A percentile compares a stretch with the other conserved stretches of the same genome.
Evolutionary conservation across 2,113 vertebrate species (phyloP).

Genomic region (Delphinus delphis): DNA sequence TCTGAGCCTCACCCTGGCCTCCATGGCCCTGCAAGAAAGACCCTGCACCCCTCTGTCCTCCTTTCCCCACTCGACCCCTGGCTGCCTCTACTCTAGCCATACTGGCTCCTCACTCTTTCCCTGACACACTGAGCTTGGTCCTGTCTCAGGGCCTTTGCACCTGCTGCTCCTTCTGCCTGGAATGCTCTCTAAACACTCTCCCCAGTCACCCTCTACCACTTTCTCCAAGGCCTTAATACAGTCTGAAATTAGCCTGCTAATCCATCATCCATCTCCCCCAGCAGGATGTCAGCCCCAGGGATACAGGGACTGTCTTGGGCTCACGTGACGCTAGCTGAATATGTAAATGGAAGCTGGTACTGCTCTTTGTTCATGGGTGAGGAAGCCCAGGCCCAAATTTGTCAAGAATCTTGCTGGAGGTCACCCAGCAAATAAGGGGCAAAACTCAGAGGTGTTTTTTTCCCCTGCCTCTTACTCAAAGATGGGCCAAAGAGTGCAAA

Average conservation of each 20-base stretch:
- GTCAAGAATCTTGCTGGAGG: neutral
- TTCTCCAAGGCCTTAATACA: neutral
- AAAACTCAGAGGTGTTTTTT: neutral
- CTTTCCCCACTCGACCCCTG: neutral
- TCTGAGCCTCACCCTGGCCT: neutral
- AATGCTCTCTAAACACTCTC: neutral
- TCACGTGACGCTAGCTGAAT: accelerated
- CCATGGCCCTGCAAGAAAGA: neutral
- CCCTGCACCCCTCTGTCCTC: neutral
- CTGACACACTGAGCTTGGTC: neutral
- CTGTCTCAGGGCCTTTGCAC: slow-evolving; percentile 27
- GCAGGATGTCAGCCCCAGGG: neutral
- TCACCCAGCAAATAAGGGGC: neutral
- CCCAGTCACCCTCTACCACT: neutral
- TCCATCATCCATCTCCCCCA: neutral
- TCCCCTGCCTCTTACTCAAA: neutral
- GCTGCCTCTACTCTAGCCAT: neutral
- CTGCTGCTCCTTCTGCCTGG: neutral
- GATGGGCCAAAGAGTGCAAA: neutral
- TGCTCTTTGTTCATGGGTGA: neutral
- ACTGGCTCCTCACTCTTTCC: neutral
- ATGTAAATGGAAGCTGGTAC: accelerated
- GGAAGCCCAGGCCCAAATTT: neutral
- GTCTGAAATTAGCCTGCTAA: too few relatives aligned
- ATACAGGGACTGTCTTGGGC: neutral